Percentiles rank a stretch among this genome's conserved stretches.
Evolutionary conservation across 2,888 invertebrate species (phyloP).

Genomic region (Brachylomia viminalis): DNA sequence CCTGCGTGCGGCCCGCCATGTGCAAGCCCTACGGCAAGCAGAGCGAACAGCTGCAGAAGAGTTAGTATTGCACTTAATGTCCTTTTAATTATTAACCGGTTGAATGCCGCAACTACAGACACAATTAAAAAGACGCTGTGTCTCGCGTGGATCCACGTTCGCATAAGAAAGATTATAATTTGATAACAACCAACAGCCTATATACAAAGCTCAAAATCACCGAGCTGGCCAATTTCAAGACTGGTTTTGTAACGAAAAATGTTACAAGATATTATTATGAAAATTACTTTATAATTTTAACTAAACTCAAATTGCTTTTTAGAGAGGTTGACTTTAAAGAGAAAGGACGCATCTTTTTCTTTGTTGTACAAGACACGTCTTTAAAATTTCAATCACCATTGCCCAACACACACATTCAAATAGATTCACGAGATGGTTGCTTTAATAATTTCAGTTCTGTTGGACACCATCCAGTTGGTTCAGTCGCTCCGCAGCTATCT

Average conservation of each 20-base stretch:
- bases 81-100: neutral
- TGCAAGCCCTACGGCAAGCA: slow-evolving; percentile 97
- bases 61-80: slow-evolving; percentile 81
- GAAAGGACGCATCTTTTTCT: neutral
- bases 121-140: no score
- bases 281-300: no score
- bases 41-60: slow-evolving; percentile 96
- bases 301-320: no score
- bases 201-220: neutral
- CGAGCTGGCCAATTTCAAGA: neutral
- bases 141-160: no score
- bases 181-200: neutral
- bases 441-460: slow-evolving; percentile 91
- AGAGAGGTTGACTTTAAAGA: no score
- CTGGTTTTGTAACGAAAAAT: neutral
- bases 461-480: slow-evolving; percentile 96
- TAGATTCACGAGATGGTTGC: neutral
- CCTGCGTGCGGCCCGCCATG: slow-evolving; percentile 96
- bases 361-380: neutral
- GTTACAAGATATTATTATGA: neutral
- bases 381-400: neutral
- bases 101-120: no score
- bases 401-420: neutral
- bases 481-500: slow-evolving; percentile 96
- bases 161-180: no score